These are phyloP conservation scores for Macrotus californicus DNA, from an alignment of 2,113 vertebrate genomes.

Conservation along the genomic window DNA sequence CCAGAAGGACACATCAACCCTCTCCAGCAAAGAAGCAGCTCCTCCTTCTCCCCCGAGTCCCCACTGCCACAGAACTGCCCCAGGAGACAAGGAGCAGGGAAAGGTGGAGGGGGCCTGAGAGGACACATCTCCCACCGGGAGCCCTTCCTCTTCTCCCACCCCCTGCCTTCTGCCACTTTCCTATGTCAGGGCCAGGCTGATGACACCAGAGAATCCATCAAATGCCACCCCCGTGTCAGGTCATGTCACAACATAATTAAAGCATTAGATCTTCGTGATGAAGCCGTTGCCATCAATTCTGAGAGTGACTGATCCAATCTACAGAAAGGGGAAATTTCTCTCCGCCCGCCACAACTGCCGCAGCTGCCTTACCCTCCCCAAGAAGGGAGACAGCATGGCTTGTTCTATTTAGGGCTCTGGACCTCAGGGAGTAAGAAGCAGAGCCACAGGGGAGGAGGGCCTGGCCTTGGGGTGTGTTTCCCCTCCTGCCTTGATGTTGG, in stretches of 20 bases:
- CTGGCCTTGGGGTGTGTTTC: slow-evolving; percentile 38
- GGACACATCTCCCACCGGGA: slow-evolving; percentile 53
- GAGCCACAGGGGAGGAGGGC: slow-evolving; percentile 54
- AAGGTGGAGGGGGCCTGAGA: slow-evolving; percentile 10
- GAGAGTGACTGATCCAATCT: slow-evolving; percentile 80
- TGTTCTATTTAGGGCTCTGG: slow-evolving; percentile 73
- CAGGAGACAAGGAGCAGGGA: not conserved
- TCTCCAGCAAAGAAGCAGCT: not conserved
- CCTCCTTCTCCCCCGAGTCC: not conserved
- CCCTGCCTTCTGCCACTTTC: slow-evolving; percentile 65
- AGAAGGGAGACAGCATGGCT: slow-evolving; percentile 57
- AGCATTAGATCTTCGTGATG: slow-evolving; percentile 82
- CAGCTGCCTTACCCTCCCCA: slow-evolving; percentile 75
- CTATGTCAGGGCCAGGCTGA: slow-evolving; percentile 75
- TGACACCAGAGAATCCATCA: slow-evolving; percentile 80
- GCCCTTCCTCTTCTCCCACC: slow-evolving; percentile 28
- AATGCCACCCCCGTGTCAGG: slow-evolving; percentile 80
- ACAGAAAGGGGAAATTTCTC: slow-evolving; percentile 79
- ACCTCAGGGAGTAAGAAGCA: slow-evolving; percentile 72
- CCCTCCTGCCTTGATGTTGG: slow-evolving; percentile 40
- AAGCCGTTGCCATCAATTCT: slow-evolving; percentile 81
- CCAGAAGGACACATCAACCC: not conserved
- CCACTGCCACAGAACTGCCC: not conserved
- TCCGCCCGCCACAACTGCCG: slow-evolving; percentile 69
- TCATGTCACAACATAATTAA: slow-evolving; percentile 87